Evolutionary conservation across 2,113 vertebrate species (phyloP), one percentile per base, ranked within the genome.

Genomic region (Sinocyclocheilus grahami): DNA sequence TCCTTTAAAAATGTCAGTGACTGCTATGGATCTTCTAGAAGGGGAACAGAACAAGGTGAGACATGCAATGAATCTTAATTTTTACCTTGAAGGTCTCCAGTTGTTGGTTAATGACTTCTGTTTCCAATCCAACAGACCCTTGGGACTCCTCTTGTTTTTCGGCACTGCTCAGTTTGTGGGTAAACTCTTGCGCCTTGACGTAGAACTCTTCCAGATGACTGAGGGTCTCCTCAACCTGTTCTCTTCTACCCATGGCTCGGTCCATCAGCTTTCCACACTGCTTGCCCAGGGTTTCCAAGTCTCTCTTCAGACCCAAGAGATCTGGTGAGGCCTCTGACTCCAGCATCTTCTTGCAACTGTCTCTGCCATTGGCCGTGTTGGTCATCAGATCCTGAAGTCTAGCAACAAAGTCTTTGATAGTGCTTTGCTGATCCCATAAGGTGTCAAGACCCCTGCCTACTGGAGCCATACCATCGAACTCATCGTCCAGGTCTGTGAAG

Each of bases 401-500:
- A 63, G 93, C 88, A 80, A 97, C 86, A 85, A 99, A 99, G 88
- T 7, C n/a, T 82, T 94, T 93, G 65, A 98, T 96, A 81, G 89
- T 91, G 53, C 94, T 93, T 89, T 94, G 95, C 92, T 99, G 97
- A n/a, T 92, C 91, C 7, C 92, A 93, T 39, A 99, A 90, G 0
- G 92, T 93, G 80, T 90, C 69, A 8, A 94, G 88, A 88, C 98
- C 94, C 48, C 97, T 95, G 72, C 94, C 96, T n/a, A 97, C 95
- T 0, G 98, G 95, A 81, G 94, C 91, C 98, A 99, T 98, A 88
- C 95, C 94, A 71, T 99, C 98, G 39, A 99, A 94, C 89, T 99
- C 98, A 90, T 99, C 98, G 79, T 99, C 98, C 87, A 97, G 95
- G 88, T 99, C 98, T 5, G 98, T 95, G 93, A 99, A 99, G 84